phyloP scores from a whole-genome alignment of 2,113 vertebrate genomes.

The Bagarius yarrelli region DNA sequence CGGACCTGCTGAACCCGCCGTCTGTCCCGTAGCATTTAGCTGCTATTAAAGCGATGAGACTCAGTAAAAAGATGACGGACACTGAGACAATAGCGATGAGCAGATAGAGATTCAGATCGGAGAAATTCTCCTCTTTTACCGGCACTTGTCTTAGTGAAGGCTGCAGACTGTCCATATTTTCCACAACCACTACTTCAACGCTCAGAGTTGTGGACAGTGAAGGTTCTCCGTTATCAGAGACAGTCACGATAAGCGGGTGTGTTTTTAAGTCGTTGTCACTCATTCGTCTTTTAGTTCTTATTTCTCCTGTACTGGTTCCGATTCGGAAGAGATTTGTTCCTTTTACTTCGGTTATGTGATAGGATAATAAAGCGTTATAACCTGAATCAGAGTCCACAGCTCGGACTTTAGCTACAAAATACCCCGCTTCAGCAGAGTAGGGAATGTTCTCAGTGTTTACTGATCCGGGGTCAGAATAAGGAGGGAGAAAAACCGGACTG shows the following conservation, averaged over 20 bases:
- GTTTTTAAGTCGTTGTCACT: constrained; percentile 57
- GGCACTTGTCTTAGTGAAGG: constrained; percentile 69
- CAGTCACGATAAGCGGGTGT: constrained; percentile 55
- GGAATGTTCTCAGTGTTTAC: constrained; percentile 44
- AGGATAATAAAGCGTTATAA: constrained; percentile 49
- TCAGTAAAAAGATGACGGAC: constrained; percentile 68
- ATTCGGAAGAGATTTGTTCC: constrained; percentile 55
- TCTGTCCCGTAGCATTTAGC: constrained; percentile 49
- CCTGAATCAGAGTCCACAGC: constrained; percentile 61
- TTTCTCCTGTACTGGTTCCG: constrained; percentile 55
- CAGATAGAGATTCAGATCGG: constrained; percentile 69
- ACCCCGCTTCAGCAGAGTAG: constrained; percentile 50
- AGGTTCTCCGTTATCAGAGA: constrained; percentile 73
- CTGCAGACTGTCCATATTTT: constrained; percentile 66
- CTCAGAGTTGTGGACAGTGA: constrained; percentile 72
- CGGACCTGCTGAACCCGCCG: constrained; percentile 41
- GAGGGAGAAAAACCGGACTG: constrained; percentile 36
- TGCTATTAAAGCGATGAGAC: constrained; percentile 52
- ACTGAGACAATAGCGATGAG: constrained; percentile 68
- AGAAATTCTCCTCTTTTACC: constrained; percentile 60
- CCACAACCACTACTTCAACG: constrained; percentile 69
- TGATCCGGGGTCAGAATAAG: constrained; percentile 63
- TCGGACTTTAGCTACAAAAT: constrained; percentile 59
- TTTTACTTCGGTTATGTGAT: constrained; percentile 52
- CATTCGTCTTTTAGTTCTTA: constrained; percentile 62